Evolutionary conservation across 2,888 invertebrate genomes (phyloP), one percentile per base, ranked within the genome.

Genomic region (Drosophila cognata): DNA sequence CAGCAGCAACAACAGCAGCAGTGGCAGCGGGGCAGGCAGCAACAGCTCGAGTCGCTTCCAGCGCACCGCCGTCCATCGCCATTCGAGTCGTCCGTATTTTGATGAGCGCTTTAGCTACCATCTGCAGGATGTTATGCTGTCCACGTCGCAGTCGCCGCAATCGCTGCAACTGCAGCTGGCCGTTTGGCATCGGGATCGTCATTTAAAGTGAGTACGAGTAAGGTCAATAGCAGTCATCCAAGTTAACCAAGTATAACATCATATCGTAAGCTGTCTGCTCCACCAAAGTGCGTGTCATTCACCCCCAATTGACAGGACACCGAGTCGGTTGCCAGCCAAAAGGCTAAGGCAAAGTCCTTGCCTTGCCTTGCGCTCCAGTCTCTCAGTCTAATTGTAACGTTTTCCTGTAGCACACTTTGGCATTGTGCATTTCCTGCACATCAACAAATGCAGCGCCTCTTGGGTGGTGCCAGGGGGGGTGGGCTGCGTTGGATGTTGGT

Each of bases 151-250:
- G 31, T 25, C 21, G 43, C 43, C 21, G 21, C 43, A 43, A 21
- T 25, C 16, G 16, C 2, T 59, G 95, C 92, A 82, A 11, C 94
- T 97, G 52, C 95, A 96, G 85, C 94, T 97, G 83, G 97, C 97
- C 52, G 97, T 97, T 53, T 97, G 97, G 97, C 97, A 97, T 92
- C 94, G 97, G 81, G 97, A 97, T 93, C 95, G 97, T 83, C 95
- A 95, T 82, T 95, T 96, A 92, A 96, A 97, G 97, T 97, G 94
- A 95, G 94, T 93, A 93, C 83, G 94, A 94, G 94, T 93, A 93
- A 85, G 91, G 91, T 91, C 91, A 88, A 88, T 56, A 71, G 71
- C 70, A 72, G 69, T 57, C 60, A 63, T 41, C 29, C 8, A 38
- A 25, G 35, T 10, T 33, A 50, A 41, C 41, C n/a, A 48, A 53